phyloP scores from a whole-genome alignment of 2,113 vertebrate genomes.

The Proterorhinus semilunaris region DNA sequence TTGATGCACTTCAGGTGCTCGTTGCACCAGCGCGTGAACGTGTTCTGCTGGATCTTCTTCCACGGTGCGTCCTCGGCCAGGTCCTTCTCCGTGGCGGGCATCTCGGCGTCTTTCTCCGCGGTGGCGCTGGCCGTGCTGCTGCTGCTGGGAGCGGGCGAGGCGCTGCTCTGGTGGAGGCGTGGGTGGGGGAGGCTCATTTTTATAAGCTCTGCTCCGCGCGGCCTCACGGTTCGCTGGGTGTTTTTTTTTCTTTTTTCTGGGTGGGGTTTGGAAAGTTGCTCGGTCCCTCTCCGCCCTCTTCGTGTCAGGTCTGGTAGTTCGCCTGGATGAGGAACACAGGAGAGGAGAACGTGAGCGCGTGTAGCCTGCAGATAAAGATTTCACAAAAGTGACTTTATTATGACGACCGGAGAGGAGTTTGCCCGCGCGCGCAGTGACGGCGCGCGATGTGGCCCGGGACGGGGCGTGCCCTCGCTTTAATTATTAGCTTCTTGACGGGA shows the following conservation, averaged over 20 bases:
- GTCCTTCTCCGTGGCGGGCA: conserved; percentile 87
- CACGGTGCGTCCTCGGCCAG: conserved; percentile 85
- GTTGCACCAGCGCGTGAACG: conserved; percentile 86
- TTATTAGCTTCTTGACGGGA: no score
- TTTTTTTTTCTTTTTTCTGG: conserved; percentile 42
- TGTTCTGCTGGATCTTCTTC: conserved; percentile 88
- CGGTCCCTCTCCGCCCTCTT: conserved; percentile 34
- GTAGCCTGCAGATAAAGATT: conserved; percentile 31
- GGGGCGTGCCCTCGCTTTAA: no score
- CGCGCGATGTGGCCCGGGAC: no score
- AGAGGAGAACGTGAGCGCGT: conserved; percentile 17
- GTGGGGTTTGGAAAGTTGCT: conserved; percentile 65
- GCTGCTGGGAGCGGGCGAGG: conserved; percentile 75
- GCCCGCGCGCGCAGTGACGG: no score
- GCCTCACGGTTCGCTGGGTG: conserved; percentile 71
- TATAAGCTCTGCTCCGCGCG: conserved; percentile 75
- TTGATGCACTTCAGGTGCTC: conserved; percentile 86
- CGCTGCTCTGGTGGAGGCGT: conserved; percentile 82
- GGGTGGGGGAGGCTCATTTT: conserved; percentile 85
- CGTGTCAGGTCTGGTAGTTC: background rate
- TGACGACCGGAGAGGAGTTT: background rate
- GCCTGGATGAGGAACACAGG: conserved; percentile 41
- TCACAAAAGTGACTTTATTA: conserved; percentile 22
- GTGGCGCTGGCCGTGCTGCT: conserved; percentile 76
- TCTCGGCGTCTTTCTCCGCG: conserved; percentile 82